Base-by-base conservation (phyloP, 2,113 vertebrate genomes). In the Delphinapterus leucas region DNA sequence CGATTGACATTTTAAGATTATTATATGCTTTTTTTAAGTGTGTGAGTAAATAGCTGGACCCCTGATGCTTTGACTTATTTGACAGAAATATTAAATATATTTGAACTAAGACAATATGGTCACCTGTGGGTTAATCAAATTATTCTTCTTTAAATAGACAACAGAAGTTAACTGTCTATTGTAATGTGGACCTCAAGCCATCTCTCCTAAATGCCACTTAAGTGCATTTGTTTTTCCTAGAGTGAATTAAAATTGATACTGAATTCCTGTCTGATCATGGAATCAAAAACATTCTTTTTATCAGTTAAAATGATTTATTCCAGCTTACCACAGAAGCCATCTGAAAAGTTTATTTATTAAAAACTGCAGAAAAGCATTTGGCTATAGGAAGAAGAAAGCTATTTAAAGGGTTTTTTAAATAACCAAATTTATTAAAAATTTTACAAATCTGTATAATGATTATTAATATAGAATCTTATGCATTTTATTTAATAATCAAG, bases 211-310 rank as follows among this genome's bases (percentile, higher is more conserved):
- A 85, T 96, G 68, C 63, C 36, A 63, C 84, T 98, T 98, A 96
- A 90, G 70, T 94, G 92, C 82, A 84, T 68, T 86, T 55, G 92
- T 94, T 33, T 38, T 71, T 95, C 67, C 73, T 96, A 82, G 86
- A 98, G 96, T 95, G 96, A 98, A 98, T 98, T 98, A 98, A 98
- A 98, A 97, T 97, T 96, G 86, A 81, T 98, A 96, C 67, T 97
- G 88, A 97, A 96, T 98, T 98, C 82, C 95, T 98, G 88, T 98
- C 93, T 97, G 12, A 53, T 84, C 20, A 4, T 83, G 55, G 31
- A 95, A 93, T 65, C 36, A 60, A 60, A 96, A 92, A 21, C 74
- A 47, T 63, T 11, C 53, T 96, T 79, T 95, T 95, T 97, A 85
- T 96, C 5, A 97, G 82, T 98, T 97, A 96, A 92, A 98, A 96